Percentiles rank a stretch among this genome's conserved stretches.
Conservation (phyloP, 2,888 invertebrate species). For the Xylophagus ater region DNA sequence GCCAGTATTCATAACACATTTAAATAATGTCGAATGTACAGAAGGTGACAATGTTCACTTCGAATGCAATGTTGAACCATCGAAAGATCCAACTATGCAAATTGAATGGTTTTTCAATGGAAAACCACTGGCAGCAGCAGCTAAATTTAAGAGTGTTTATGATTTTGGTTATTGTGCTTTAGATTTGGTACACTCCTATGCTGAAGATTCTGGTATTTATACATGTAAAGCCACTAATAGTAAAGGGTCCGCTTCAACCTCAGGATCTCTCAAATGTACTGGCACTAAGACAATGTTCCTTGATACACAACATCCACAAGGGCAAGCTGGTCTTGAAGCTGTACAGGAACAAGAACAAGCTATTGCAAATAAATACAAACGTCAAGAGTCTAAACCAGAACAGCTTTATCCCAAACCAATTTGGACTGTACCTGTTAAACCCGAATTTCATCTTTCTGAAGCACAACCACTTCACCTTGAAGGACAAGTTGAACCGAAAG, state of each 20-base stretch:
- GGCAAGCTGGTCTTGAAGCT: constrained; percentile 76
- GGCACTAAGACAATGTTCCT: constrained; percentile 67
- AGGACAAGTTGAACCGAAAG: constrained; percentile 88
- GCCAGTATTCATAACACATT: constrained; percentile 80
- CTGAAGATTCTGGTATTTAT: constrained; percentile 86
- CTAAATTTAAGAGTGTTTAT: constrained; percentile 83
- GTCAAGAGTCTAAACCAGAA: constrained; percentile 60
- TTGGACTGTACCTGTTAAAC: constrained; percentile 71
- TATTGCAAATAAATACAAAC: constrained; percentile 56
- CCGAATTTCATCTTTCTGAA: constrained; percentile 71
- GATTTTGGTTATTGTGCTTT: constrained; percentile 95
- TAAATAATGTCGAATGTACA: constrained; percentile 79
- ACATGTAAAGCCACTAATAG: constrained; percentile 82
- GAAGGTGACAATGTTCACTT: constrained; percentile 85
- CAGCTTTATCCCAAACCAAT: constrained; percentile 71
- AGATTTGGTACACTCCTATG: constrained; percentile 76
- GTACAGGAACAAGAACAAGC: constrained; percentile 84
- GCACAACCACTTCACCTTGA: constrained; percentile 82
- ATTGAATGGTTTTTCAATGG: constrained; percentile 95
- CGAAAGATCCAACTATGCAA: constrained; percentile 79
- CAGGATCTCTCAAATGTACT: constrained; percentile 76
- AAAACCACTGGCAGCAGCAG: constrained; percentile 73
- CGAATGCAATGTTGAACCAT: constrained; percentile 84
- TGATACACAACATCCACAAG: constrained; percentile 93
- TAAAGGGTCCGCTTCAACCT: constrained; percentile 81